These are phyloP conservation scores for Chloroclysta siterata DNA, from an alignment of 2,888 invertebrate species.

Conservation along the genomic window DNA sequence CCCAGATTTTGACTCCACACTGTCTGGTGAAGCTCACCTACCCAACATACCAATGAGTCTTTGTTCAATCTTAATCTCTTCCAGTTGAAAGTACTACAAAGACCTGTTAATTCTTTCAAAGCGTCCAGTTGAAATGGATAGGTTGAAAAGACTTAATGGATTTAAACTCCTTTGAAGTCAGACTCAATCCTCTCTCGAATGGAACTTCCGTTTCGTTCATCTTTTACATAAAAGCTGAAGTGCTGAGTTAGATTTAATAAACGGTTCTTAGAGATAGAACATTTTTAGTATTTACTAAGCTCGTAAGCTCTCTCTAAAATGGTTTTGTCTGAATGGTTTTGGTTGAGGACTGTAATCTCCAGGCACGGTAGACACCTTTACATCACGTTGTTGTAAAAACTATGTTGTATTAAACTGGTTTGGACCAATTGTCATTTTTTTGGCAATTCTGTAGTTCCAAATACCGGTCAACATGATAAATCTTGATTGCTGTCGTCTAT, in stretches of 20 bases:
- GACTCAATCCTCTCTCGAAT: slow-evolving; percentile 32
- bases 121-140: slow-evolving; percentile 37
- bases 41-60: slow-evolving; percentile 6
- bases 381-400: too few relatives aligned
- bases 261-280: slow-evolving; percentile 10
- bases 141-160: slow-evolving; percentile 42
- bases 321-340: too few relatives aligned
- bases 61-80: slow-evolving; percentile 30
- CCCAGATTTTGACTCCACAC: not conserved
- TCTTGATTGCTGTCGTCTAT: not conserved
- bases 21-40: too few relatives aligned
- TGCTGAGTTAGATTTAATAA: slow-evolving; percentile 34
- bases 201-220: slow-evolving; percentile 36
- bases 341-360: too few relatives aligned
- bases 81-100: slow-evolving; percentile 32
- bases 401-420: too few relatives aligned
- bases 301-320: too few relatives aligned
- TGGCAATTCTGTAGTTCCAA: too few relatives aligned
- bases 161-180: slow-evolving; percentile 43
- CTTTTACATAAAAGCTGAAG: slow-evolving; percentile 31
- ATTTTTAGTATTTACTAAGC: not conserved
- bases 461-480: too few relatives aligned
- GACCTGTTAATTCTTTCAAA: slow-evolving; percentile 32
- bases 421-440: too few relatives aligned
- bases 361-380: too few relatives aligned